A percentile compares a stretch with the other conserved stretches of the same genome.
These are phyloP conservation scores for Bos taurus DNA, from an alignment of 2,113 vertebrate genomes.

Conservation along the genomic window DNA sequence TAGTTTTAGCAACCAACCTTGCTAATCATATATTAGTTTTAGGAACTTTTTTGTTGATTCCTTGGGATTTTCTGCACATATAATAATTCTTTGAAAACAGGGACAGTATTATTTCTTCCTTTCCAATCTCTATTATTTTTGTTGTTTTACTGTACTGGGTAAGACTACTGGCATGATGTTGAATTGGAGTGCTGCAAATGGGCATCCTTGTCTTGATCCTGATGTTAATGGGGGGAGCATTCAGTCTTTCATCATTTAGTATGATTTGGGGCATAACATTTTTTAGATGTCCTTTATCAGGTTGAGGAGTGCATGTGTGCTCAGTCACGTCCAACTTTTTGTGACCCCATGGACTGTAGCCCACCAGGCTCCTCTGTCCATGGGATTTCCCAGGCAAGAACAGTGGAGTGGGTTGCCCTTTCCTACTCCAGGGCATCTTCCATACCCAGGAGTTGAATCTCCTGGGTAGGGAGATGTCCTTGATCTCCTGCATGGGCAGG, in stretches of 20 bases:
- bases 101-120: not conserved
- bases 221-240: not conserved
- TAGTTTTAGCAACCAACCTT: not conserved
- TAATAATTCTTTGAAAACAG: not conserved
- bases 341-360: not conserved
- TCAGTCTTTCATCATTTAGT: not conserved
- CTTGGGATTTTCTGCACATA: not conserved
- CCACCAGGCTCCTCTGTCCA: not conserved
- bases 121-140: not conserved
- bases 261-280: not conserved
- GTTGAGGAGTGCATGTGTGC: not conserved
- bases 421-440: not conserved
- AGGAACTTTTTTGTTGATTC: not conserved
- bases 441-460: not conserved
- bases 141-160: not conserved
- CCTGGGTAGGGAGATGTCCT: not conserved
- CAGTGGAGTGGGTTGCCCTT: not conserved
- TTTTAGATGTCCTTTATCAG: not conserved
- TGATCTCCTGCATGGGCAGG: not conserved
- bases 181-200: not conserved
- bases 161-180: not conserved
- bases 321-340: not conserved
- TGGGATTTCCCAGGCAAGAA: not conserved
- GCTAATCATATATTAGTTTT: not conserved
- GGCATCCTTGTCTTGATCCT: not conserved